Evolutionary conservation across 2,888 invertebrate species (phyloP).

Genomic region (Laspeyria flexula): DNA sequence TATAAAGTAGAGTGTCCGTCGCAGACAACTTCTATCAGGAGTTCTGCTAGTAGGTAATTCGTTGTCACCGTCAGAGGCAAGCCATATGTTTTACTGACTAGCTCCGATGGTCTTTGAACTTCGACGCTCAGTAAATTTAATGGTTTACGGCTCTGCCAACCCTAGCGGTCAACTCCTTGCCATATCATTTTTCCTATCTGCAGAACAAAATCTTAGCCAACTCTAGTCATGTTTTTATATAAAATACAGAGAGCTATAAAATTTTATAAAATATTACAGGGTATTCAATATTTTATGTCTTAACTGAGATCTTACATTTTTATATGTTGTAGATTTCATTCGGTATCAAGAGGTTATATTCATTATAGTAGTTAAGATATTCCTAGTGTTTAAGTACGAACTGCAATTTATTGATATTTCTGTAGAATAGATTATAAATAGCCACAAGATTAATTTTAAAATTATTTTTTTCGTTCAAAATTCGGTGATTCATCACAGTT

Average conservation of each 20-base stretch:
- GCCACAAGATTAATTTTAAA: too few species aligned
- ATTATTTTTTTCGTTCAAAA: too few species aligned
- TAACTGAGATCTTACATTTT: neutral
- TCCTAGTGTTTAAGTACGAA: too few species aligned
- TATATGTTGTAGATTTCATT: neutral
- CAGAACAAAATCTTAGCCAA: conserved; percentile 26
- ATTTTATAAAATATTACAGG: neutral
- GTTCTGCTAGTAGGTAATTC: conserved; percentile 57
- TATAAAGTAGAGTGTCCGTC: conserved; percentile 54
- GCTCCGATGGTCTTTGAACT: conserved; percentile 60
- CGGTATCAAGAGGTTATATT: too few species aligned
- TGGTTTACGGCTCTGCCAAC: conserved; percentile 55
- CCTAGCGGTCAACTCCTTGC: conserved; percentile 53
- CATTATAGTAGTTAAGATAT: too few species aligned
- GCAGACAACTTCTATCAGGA: conserved; percentile 56
- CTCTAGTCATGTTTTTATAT: neutral
- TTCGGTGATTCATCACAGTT: too few species aligned
- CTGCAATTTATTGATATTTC: too few species aligned
- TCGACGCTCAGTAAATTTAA: conserved; percentile 56
- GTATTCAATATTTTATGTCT: neutral
- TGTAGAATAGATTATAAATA: too few species aligned
- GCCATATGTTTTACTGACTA: conserved; percentile 64
- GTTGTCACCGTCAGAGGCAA: conserved; percentile 56
- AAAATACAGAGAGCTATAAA: neutral
- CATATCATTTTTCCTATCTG: conserved; percentile 51